These are phyloP conservation scores for Phoenicopterus ruber DNA, from an alignment of 2,113 vertebrate genomes.

Conservation along the genomic window DNA sequence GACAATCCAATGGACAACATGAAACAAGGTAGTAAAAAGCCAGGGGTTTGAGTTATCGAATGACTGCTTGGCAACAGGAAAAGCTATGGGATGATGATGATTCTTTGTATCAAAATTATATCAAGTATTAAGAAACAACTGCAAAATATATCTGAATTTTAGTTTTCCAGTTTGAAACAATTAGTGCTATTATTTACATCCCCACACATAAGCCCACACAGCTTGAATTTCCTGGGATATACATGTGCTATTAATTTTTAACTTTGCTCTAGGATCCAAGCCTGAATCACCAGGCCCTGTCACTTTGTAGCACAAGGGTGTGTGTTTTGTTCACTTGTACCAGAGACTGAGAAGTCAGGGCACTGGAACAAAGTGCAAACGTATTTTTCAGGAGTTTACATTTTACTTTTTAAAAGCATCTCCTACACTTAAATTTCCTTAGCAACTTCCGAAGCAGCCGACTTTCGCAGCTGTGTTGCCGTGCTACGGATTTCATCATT, in stretches of 20 bases:
- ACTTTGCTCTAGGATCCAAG: not conserved
- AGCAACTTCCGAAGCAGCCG: constrained; percentile 7
- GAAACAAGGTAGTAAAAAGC: not conserved
- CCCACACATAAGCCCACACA: constrained; percentile 10
- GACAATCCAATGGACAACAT: not conserved
- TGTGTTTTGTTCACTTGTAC: not conserved
- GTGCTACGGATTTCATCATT: not conserved
- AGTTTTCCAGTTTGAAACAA: constrained; percentile 22
- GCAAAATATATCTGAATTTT: not conserved
- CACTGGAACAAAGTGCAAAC: not conserved
- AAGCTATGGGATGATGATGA: not conserved
- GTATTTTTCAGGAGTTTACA: constrained; percentile 44
- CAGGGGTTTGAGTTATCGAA: not conserved
- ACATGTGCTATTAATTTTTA: constrained; percentile 20
- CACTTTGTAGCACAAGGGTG: not conserved
- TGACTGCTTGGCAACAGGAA: not conserved
- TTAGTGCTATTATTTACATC: not conserved
- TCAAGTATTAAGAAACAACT: not conserved
- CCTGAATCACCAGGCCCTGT: not conserved
- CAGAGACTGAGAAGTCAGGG: not conserved
- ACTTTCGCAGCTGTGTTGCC: constrained; percentile 24
- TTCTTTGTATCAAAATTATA: not conserved
- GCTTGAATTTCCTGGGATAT: not conserved
- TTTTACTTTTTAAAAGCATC: constrained; percentile 19
- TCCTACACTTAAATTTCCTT: constrained; percentile 9